Percentiles rank a stretch among this genome's conserved stretches.
Evolutionary conservation across 2,113 vertebrate genomes (phyloP).

Genomic region (Orcinus orca): DNA sequence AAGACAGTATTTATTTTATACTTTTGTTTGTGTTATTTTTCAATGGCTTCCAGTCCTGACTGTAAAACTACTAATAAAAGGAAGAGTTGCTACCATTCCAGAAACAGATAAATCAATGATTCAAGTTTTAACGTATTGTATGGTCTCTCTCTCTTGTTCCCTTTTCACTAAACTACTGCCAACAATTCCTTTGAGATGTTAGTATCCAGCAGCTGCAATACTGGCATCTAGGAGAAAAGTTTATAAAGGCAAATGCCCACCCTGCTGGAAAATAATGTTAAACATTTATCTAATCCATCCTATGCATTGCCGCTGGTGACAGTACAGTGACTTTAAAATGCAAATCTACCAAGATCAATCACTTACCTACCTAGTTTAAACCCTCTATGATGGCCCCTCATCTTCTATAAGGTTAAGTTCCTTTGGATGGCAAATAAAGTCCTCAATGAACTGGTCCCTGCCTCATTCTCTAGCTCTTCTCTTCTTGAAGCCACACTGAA

Average conservation of each 20-base stretch:
- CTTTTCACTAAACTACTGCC: neutral
- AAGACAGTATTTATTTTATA: neutral
- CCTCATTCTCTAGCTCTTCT: neutral
- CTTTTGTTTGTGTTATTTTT: conserved; percentile 32
- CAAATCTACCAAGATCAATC: conserved; percentile 35
- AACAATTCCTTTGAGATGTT: neutral
- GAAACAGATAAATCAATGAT: conserved; percentile 38
- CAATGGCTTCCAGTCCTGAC: conserved; percentile 19
- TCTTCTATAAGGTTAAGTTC: conserved; percentile 20
- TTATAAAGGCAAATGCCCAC: neutral
- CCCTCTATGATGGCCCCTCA: neutral
- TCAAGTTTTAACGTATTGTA: neutral
- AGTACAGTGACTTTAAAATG: neutral
- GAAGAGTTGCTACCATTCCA: neutral
- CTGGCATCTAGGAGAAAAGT: neutral
- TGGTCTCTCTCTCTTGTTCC: neutral
- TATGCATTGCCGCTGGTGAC: neutral
- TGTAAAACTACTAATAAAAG: conserved; percentile 30
- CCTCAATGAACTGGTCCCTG: neutral
- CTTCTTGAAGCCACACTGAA: conserved; percentile 18
- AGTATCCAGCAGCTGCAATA: neutral
- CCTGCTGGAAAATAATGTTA: conserved; percentile 13
- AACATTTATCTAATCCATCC: conserved; percentile 26
- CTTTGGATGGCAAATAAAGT: conserved; percentile 22
- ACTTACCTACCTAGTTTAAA: conserved; percentile 35